phyloP scores from a whole-genome alignment of 2,797 vertebrate genomes.

The Lepilemur septentrionalis region DNA sequence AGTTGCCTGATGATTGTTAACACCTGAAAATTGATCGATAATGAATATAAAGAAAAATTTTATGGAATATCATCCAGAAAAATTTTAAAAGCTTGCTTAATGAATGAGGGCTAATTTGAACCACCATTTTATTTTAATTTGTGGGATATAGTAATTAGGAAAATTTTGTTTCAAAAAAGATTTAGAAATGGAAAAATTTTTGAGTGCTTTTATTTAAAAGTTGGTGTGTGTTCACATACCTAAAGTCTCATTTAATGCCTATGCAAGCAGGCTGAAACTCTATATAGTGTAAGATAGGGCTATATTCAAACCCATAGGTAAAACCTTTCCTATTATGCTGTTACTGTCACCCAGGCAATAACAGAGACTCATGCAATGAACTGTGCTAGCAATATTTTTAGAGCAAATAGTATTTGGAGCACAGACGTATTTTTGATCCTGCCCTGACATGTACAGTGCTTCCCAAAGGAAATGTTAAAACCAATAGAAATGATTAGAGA shows the following conservation, averaged over 20 bases:
- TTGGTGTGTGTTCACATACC: neutral
- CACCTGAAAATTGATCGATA: neutral
- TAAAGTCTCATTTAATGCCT: neutral
- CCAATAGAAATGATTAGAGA: neutral
- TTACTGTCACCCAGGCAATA: accelerated
- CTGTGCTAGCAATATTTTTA: neutral
- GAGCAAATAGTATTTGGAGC: neutral
- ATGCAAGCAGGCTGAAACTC: neutral
- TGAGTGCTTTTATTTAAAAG: neutral
- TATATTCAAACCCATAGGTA: neutral
- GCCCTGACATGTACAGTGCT: neutral
- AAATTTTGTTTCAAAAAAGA: neutral
- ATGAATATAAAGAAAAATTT: neutral
- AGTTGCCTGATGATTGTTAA: neutral
- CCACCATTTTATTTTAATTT: neutral
- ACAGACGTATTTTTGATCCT: neutral
- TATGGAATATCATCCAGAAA: neutral
- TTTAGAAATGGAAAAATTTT: neutral
- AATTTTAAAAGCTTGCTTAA: neutral
- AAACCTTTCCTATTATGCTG: neutral
- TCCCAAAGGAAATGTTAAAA: constrained; percentile 12
- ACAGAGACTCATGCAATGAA: neutral
- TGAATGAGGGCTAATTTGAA: constrained; percentile 12
- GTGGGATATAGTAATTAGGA: neutral
- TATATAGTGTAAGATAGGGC: neutral